Evolutionary conservation across 2,888 invertebrate species (phyloP).

Genomic region (Phengaris arion): DNA sequence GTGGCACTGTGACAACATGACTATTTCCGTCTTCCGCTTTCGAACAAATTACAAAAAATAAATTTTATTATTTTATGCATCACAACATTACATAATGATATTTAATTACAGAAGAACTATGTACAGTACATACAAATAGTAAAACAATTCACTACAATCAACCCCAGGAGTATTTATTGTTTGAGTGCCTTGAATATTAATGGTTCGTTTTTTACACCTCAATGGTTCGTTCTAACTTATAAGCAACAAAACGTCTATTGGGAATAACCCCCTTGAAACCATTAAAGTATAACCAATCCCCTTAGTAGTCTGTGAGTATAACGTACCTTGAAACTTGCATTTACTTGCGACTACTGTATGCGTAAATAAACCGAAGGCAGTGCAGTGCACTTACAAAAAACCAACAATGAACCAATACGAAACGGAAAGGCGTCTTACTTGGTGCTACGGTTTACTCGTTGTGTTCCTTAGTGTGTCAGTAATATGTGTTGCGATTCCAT

Average conservation of each 20-base stretch:
- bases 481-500: slow-evolving; percentile 81
- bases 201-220: not conserved
- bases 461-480: slow-evolving; percentile 56
- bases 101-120: not conserved
- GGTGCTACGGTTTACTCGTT: slow-evolving; percentile 59
- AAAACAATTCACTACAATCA: not conserved
- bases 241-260: not conserved
- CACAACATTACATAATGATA: not conserved
- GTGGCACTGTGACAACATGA: no score
- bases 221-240: not conserved
- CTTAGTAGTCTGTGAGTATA: not conserved
- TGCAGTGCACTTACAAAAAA: not conserved
- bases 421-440: slow-evolving; percentile 63
- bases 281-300: not conserved
- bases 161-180: not conserved
- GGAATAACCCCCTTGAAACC: not conserved
- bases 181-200: not conserved
- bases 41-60: no score
- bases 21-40: no score
- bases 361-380: not conserved
- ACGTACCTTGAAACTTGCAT: not conserved
- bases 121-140: not conserved
- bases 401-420: slow-evolving; percentile 63
- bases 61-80: no score
- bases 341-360: not conserved